These are phyloP conservation scores for Typhlichthys eigenmanni DNA, from an alignment of 2,797 vertebrate species.

Conservation along the genomic window DNA sequence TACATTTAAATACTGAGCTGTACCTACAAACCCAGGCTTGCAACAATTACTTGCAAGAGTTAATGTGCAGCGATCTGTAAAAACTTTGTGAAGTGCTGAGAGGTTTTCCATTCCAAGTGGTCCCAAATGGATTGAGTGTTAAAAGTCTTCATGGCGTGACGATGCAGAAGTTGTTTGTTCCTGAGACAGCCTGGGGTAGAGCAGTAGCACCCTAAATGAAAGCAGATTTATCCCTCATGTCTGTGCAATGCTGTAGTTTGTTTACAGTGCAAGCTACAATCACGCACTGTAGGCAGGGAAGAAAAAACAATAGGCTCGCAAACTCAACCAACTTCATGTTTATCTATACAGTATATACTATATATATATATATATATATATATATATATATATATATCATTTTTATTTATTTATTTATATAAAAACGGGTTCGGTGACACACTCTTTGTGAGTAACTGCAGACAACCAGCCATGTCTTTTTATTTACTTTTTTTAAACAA, in stretches of 20 bases:
- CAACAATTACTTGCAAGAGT: slow-evolving; percentile 72
- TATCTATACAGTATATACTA: too few species aligned
- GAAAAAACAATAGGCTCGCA: neutral
- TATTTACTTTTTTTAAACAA: too few species aligned
- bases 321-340: too few species aligned
- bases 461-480: too few species aligned
- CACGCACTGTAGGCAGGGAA: slow-evolving; percentile 7
- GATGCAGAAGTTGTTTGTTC: slow-evolving; percentile 64
- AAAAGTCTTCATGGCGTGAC: slow-evolving; percentile 60
- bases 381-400: too few species aligned
- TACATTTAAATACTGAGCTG: slow-evolving; percentile 30
- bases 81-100: slow-evolving; percentile 71
- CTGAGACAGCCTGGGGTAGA: slow-evolving; percentile 61
- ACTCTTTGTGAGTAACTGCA: too few species aligned
- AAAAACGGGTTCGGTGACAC: neutral
- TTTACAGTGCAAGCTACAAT: slow-evolving; percentile 34
- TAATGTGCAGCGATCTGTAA: slow-evolving; percentile 71
- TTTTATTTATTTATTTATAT: neutral
- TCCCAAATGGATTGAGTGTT: slow-evolving; percentile 68
- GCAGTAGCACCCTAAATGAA: slow-evolving; percentile 57
- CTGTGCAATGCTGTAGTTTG: slow-evolving; percentile 39
- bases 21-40: slow-evolving; percentile 31
- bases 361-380: too few species aligned
- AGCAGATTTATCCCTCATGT: slow-evolving; percentile 54
- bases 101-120: slow-evolving; percentile 67